Evolutionary conservation across 1,140 invertebrate species (phyloP).

Genomic region (Paraescarpia echinospica): DNA sequence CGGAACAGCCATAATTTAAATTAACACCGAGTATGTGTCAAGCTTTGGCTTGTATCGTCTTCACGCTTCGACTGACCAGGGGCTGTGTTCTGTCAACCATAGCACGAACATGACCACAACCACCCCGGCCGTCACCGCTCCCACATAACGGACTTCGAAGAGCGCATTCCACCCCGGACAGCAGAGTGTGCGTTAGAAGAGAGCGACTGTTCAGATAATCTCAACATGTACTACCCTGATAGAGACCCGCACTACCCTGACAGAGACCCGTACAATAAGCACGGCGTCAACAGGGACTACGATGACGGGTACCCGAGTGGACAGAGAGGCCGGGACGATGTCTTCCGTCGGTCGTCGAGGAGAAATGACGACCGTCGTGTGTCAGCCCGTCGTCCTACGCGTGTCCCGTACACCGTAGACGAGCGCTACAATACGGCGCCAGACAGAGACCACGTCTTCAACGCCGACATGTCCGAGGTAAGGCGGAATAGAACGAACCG

Average conservation of each 20-base stretch:
- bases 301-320: neutral
- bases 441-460: neutral
- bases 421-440: neutral
- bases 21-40: too few relatives aligned
- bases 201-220: neutral
- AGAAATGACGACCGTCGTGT: neutral
- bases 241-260: neutral
- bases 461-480: neutral
- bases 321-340: neutral
- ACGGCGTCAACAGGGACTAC: neutral
- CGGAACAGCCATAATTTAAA: too few relatives aligned
- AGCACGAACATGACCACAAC: neutral
- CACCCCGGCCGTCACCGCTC: too few relatives aligned
- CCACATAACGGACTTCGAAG: neutral
- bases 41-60: neutral
- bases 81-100: too few relatives aligned
- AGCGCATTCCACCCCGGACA: neutral
- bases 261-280: neutral
- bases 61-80: neutral
- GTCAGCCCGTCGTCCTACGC: neutral
- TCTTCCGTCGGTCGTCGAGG: neutral
- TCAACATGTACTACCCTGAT: neutral
- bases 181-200: neutral
- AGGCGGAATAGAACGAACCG: neutral
- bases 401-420: neutral